Conservation (phyloP, 1,140 invertebrate species). For the Glossosoma conforme region DNA sequence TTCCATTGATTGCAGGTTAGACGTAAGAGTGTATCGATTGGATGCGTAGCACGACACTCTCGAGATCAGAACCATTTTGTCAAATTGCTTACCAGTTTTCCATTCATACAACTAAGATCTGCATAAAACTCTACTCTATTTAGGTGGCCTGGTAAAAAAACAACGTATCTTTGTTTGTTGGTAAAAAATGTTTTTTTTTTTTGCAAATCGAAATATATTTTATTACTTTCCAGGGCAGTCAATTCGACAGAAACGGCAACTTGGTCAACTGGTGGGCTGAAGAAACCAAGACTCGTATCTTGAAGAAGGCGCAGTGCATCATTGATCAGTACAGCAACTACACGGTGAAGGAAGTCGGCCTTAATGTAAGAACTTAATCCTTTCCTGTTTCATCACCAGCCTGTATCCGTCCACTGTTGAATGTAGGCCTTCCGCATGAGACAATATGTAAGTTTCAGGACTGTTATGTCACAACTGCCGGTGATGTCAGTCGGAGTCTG, state of each 20-base stretch:
- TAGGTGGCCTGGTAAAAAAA: not conserved
- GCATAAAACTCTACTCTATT: not conserved
- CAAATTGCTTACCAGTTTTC: not conserved
- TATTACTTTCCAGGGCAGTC: constrained; percentile 56
- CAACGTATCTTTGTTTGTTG: not conserved
- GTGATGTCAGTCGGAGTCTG: not conserved
- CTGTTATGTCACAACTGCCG: not conserved
- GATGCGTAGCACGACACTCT: not conserved
- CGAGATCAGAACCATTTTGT: not conserved
- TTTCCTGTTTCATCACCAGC: not conserved
- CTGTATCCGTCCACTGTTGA: not conserved
- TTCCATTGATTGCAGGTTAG: no score
- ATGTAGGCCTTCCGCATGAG: not conserved
- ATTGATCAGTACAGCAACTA: constrained; percentile 85
- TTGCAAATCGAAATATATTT: not conserved
- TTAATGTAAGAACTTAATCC: constrained; percentile 60
- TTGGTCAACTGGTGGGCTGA: constrained; percentile 80
- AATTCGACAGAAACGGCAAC: constrained; percentile 87
- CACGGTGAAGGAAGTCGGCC: constrained; percentile 60
- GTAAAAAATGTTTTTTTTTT: not conserved
- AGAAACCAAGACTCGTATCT: constrained; percentile 66
- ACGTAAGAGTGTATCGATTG: not conserved
- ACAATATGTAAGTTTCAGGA: not conserved
- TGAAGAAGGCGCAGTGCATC: constrained; percentile 74
- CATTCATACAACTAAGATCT: not conserved